Evolutionary conservation across 2,113 vertebrate genomes (phyloP).

Genomic region (Labeo rohita): DNA sequence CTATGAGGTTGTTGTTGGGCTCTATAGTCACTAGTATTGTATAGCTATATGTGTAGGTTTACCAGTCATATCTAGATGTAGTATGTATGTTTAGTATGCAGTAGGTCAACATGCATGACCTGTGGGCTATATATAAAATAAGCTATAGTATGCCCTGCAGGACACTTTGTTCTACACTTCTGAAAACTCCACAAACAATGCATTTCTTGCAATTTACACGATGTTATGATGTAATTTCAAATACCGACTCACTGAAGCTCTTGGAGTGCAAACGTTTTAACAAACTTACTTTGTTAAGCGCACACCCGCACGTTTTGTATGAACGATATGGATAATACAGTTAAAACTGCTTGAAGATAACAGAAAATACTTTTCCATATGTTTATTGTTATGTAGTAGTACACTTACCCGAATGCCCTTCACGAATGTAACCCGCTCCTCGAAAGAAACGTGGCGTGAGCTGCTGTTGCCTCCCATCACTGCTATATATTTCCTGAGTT

Average conservation of each 20-base stretch:
- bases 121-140: not conserved
- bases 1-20: not conserved
- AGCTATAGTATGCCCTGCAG: not conserved
- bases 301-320: not conserved
- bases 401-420: conserved; percentile 77
- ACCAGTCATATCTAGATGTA: not conserved
- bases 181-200: not conserved
- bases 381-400: not conserved
- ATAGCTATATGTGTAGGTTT: not conserved
- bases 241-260: not conserved
- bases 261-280: not conserved
- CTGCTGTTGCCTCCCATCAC: conserved; percentile 70
- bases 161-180: not conserved
- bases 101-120: conserved; percentile 14
- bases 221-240: not conserved
- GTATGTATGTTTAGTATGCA: not conserved
- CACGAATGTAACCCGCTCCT: conserved; percentile 64
- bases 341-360: not conserved
- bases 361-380: not conserved
- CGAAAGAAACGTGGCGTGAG: conserved; percentile 62
- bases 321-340: not conserved
- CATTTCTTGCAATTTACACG: not conserved
- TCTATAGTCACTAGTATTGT: not conserved
- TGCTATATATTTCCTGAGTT: not conserved
- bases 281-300: not conserved